phyloP scores from a whole-genome alignment of 30 jellyfish, hydroid and myxozoan genomes.

The Aurelia coerulea region DNA sequence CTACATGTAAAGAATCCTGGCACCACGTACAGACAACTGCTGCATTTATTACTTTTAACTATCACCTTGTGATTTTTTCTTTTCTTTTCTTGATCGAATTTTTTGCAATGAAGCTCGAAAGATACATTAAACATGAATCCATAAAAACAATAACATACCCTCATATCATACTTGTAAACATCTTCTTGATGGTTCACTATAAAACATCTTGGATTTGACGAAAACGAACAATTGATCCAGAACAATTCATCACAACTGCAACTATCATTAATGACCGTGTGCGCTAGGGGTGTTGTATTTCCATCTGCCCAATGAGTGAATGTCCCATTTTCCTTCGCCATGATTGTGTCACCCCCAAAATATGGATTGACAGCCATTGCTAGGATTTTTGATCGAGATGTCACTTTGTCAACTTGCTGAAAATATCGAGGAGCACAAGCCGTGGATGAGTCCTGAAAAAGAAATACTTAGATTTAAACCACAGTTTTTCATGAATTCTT shows the following conservation, averaged over 20 bases:
- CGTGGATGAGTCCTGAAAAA: not conserved
- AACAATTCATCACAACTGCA: slow-evolving; percentile 24
- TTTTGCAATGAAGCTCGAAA: no score
- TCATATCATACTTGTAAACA: slow-evolving; percentile 26
- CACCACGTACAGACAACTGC: no score
- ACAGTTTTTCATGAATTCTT: no score
- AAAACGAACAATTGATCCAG: slow-evolving; percentile 56
- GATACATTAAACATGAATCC: no score
- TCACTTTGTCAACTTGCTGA: not conserved
- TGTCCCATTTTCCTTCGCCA: slow-evolving; percentile 47
- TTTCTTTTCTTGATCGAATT: no score
- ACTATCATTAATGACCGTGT: not conserved
- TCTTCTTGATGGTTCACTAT: slow-evolving; percentile 44
- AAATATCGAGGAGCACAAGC: not conserved
- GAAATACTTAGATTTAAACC: not conserved
- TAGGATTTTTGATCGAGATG: slow-evolving; percentile 11
- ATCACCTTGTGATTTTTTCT: no score
- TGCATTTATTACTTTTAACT: no score
- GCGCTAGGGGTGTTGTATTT: not conserved
- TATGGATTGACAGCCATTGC: slow-evolving; percentile 26
- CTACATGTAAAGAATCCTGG: no score
- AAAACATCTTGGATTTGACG: slow-evolving; percentile 43
- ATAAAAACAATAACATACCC: slow-evolving; percentile 22
- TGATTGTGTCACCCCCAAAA: slow-evolving; percentile 42
- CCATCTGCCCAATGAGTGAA: slow-evolving; percentile 46